These are phyloP conservation scores for Galerucella calmariensis DNA, from an alignment of 2,888 invertebrate species.

Conservation along the genomic window DNA sequence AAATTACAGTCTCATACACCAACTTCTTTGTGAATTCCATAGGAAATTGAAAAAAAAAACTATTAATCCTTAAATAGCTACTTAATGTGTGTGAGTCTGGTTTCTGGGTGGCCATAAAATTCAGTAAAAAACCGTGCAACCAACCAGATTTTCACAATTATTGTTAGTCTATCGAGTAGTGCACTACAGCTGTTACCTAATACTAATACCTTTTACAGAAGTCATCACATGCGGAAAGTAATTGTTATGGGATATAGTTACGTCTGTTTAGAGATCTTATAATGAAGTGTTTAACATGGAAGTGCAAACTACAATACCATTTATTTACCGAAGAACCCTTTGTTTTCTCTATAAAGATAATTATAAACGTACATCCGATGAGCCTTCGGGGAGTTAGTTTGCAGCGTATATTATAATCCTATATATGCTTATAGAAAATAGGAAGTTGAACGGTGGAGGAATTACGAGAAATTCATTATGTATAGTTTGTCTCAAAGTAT, in stretches of 20 bases:
- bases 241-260: slow-evolving; percentile 11
- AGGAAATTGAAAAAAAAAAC: background rate
- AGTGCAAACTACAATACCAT: background rate
- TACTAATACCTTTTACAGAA: slow-evolving; percentile 3
- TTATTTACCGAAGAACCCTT: background rate
- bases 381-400: background rate
- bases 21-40: background rate
- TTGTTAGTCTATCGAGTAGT: background rate
- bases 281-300: background rate
- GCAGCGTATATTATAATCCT: background rate
- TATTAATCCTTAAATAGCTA: background rate
- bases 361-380: background rate
- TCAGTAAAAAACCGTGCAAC: background rate
- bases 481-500: no score
- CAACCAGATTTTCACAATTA: background rate
- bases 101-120: slow-evolving; percentile 10
- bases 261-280: background rate
- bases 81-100: background rate
- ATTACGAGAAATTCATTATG: no score
- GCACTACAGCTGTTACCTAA: slow-evolving; percentile 1
- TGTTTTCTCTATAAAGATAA: background rate
- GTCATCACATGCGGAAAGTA: slow-evolving; percentile 1
- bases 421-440: no score
- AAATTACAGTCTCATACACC: background rate
- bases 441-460: no score